These are phyloP conservation scores for Reticulitermes speratus DNA, from an alignment of 1,140 invertebrate species.

Conservation along the genomic window DNA sequence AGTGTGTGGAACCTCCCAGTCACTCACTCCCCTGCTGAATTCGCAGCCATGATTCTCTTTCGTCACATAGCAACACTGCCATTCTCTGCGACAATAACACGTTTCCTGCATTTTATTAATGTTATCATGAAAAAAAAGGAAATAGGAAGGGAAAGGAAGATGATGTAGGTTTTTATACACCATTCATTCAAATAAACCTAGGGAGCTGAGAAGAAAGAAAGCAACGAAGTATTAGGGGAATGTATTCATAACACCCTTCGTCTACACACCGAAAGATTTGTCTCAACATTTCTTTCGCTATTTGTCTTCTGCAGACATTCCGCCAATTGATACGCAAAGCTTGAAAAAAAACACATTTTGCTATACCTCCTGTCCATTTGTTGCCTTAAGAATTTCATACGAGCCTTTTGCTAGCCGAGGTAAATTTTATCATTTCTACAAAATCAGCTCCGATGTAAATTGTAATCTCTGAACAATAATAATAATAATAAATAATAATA, in stretches of 20 bases:
- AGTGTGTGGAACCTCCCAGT: neutral
- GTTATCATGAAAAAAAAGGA: neutral
- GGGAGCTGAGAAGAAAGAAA: neutral
- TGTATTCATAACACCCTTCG: neutral
- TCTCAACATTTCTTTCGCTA: neutral
- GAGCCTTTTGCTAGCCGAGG: too few relatives aligned
- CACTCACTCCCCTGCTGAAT: neutral
- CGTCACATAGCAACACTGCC: neutral
- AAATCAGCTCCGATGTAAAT: too few relatives aligned
- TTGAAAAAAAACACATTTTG: too few relatives aligned
- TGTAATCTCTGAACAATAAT: too few relatives aligned
- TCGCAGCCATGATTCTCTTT: neutral
- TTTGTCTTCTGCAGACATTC: neutral
- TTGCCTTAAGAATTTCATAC: too few relatives aligned
- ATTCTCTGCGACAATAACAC: neutral
- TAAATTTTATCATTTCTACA: too few relatives aligned
- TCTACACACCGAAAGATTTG: neutral
- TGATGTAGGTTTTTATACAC: neutral
- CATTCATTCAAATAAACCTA: conserved; percentile 2
- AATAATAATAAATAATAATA: too few relatives aligned
- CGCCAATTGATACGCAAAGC: neutral
- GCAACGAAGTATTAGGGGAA: neutral
- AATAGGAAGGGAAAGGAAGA: neutral
- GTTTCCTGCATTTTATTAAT: conserved; percentile 17
- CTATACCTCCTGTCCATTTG: too few relatives aligned